These are phyloP conservation scores for Carlito syrichta DNA, from an alignment of 2,113 vertebrate species.

Conservation along the genomic window DNA sequence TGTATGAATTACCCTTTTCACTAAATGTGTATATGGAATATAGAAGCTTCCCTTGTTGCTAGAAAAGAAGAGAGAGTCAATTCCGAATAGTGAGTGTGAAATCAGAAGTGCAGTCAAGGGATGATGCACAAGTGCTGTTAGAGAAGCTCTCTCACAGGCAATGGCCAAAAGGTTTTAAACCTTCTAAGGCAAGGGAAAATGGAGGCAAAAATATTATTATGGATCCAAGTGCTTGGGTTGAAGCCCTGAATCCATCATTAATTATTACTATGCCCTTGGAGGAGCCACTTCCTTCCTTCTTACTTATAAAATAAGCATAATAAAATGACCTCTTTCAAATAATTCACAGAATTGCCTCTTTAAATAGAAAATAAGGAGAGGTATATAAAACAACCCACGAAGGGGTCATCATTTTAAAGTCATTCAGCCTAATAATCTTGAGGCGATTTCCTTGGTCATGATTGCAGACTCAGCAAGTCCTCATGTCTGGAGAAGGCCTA, in stretches of 20 bases:
- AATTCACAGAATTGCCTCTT: neutral
- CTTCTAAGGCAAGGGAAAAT: neutral
- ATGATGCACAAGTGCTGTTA: neutral
- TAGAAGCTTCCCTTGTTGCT: neutral
- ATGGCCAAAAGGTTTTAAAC: neutral
- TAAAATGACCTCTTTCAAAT: neutral
- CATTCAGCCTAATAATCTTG: neutral
- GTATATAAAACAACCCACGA: neutral
- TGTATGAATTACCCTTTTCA: neutral
- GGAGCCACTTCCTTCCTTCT: neutral
- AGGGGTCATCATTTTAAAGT: neutral
- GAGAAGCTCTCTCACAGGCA: neutral
- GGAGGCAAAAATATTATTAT: neutral
- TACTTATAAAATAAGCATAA: neutral
- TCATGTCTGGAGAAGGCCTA: neutral
- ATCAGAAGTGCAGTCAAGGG: neutral
- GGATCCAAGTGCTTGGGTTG: accelerated
- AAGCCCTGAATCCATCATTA: neutral
- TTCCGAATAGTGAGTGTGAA: neutral
- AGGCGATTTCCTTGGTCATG: neutral
- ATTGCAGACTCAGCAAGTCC: neutral
- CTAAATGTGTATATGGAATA: neutral
- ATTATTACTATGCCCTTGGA: neutral
- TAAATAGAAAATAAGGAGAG: neutral
- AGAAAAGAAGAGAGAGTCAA: neutral